These are phyloP conservation scores for Reticulitermes speratus DNA, from an alignment of 1,140 invertebrate genomes.

Conservation along the genomic window DNA sequence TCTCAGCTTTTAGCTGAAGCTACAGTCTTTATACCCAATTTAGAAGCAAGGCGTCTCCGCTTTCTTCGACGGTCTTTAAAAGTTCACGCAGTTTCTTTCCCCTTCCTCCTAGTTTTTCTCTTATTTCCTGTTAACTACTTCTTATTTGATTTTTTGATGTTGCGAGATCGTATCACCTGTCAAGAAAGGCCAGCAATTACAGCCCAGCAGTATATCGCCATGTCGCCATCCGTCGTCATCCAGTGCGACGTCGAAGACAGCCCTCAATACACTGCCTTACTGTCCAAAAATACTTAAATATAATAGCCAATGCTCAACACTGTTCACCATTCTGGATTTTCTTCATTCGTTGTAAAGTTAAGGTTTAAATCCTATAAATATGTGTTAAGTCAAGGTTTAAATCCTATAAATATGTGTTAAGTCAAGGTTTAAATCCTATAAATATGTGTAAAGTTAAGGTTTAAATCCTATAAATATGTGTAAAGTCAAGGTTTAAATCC, in stretches of 20 bases:
- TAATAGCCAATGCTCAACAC: not conserved
- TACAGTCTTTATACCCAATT: conserved; percentile 8
- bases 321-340: not conserved
- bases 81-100: not conserved
- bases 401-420: no score
- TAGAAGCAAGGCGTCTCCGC: not conserved
- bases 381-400: no score
- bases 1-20: not conserved
- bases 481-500: no score
- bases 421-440: no score
- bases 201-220: not conserved
- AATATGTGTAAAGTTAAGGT: no score
- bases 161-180: not conserved
- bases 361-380: no score
- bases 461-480: no score
- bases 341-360: no score
- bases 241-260: not conserved
- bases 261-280: not conserved
- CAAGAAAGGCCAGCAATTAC: not conserved
- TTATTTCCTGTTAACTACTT: not conserved
- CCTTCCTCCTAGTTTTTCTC: not conserved
- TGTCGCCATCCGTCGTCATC: not conserved
- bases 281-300: not conserved
- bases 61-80: not conserved
- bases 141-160: conserved; percentile 2